A percentile compares a stretch with the other conserved stretches of the same genome.
These are phyloP conservation scores for Trematocara nigrifrons DNA, from an alignment of 2,113 vertebrate species.

Conservation along the genomic window DNA sequence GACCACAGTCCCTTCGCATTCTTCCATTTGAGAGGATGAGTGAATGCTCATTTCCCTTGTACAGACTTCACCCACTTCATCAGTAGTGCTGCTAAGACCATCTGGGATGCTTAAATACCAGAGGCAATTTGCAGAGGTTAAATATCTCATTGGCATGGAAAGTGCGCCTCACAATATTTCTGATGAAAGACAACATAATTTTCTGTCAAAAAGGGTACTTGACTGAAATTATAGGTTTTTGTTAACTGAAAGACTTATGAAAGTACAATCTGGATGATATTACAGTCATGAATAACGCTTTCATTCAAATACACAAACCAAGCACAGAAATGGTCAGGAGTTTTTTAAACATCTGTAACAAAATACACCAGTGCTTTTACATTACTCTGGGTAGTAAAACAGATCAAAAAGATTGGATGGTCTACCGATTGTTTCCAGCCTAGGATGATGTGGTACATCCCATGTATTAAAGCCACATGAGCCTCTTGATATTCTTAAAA, in stretches of 20 bases:
- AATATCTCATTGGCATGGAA: slow-evolving; percentile 22
- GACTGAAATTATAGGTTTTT: slow-evolving; percentile 28
- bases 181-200: slow-evolving; percentile 16
- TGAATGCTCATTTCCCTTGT: slow-evolving; percentile 17
- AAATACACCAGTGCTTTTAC: neutral
- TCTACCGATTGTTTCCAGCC: neutral
- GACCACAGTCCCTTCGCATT: neutral
- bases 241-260: neutral
- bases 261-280: slow-evolving; percentile 2
- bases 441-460: neutral
- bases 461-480: neutral
- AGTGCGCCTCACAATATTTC: slow-evolving; percentile 4
- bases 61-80: slow-evolving; percentile 10
- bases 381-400: neutral
- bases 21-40: slow-evolving; percentile 1
- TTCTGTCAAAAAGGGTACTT: slow-evolving; percentile 23
- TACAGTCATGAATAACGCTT: neutral
- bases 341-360: neutral
- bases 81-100: slow-evolving; percentile 8
- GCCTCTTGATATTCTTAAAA: neutral
- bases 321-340: neutral
- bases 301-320: neutral
- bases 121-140: slow-evolving; percentile 21
- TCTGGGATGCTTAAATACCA: slow-evolving; percentile 34
- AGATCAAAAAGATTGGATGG: neutral